A percentile compares a stretch with the other conserved stretches of the same genome.
These are phyloP conservation scores for Agelaius tricolor DNA, from an alignment of 2,113 vertebrate species.

Conservation along the genomic window DNA sequence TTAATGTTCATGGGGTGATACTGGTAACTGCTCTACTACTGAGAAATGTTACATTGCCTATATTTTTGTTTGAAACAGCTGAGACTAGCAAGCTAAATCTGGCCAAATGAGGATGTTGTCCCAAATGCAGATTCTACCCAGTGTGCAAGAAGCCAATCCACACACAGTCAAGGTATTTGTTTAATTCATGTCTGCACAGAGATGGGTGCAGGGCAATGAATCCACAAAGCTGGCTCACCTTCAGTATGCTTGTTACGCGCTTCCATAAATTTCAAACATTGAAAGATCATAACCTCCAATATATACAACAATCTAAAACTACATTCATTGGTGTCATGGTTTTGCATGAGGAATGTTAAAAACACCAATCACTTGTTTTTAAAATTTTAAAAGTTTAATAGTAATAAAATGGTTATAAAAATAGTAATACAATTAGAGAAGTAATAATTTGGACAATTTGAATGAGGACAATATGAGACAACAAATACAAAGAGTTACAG, in stretches of 20 bases:
- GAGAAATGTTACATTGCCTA: neutral
- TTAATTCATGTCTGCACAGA: neutral
- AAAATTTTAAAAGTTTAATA: no score
- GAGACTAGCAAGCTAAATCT: neutral
- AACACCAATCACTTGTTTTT: no score
- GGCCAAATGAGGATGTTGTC: neutral
- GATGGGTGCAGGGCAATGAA: neutral
- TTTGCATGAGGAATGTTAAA: no score
- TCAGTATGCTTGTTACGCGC: neutral
- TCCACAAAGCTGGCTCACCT: neutral
- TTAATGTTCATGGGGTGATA: neutral
- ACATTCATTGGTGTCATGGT: neutral
- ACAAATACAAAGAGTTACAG: no score
- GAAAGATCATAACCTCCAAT: neutral
- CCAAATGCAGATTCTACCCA: neutral
- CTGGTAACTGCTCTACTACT: neutral
- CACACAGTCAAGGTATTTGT: neutral
- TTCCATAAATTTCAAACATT: neutral
- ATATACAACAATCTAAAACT: neutral
- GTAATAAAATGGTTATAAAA: no score
- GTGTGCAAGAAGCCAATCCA: neutral
- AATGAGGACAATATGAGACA: no score
- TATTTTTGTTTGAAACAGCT: neutral
- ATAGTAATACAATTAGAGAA: no score
- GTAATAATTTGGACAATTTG: no score